Base-by-base conservation (phyloP, 2,888 invertebrate species). In the Plutella xylostella region DNA sequence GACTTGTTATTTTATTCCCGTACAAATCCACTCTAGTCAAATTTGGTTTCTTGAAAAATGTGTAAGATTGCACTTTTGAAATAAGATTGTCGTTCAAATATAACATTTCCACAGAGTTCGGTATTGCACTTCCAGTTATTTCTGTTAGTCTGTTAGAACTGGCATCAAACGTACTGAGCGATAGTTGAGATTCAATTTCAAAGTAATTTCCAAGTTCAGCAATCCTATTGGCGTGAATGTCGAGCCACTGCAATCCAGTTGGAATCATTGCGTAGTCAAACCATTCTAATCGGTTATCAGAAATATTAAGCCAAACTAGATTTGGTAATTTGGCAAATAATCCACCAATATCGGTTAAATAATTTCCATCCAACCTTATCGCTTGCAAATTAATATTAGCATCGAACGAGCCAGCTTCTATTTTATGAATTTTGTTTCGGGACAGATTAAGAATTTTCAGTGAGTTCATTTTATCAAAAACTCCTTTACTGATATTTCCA, bases 201-300 rank as follows among this genome's bases (percentile, higher is more conserved):
- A 91, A 91, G 73, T 92, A 92, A 84, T 94, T 94, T 55, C 92
- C 92, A 55, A 94, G 86, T 73, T 92, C 92, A 56, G 88, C 88
- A 55, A 94, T 93, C 75, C 90, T 89, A 80, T 94, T 94, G 53
- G 91, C 88, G 63, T 93, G 93, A 63, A 94, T 90, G 77, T 94
- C 93, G 57, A 94, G 79, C 91, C 92, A 92, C 77, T 92, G 91
- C 57, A 94, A 84, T 65, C 91, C 90, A 55, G 91, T 91, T 50
- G 94, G 94, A 70, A 94, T 91, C 75, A 93, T 88, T 46, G 92
- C 91, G 71, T 93, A 94, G 77, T 94, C 93, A 72, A 94, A 92
- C 88, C 89, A 89, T 76, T 90, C 90, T 54, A 94, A 85, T 65
- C 89, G 88, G 78, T 94, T 94, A 75, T 92, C 92, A 60, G 93